Evolutionary conservation across 1,140 invertebrate genomes (phyloP).

Genomic region (Nomia melanderi): DNA sequence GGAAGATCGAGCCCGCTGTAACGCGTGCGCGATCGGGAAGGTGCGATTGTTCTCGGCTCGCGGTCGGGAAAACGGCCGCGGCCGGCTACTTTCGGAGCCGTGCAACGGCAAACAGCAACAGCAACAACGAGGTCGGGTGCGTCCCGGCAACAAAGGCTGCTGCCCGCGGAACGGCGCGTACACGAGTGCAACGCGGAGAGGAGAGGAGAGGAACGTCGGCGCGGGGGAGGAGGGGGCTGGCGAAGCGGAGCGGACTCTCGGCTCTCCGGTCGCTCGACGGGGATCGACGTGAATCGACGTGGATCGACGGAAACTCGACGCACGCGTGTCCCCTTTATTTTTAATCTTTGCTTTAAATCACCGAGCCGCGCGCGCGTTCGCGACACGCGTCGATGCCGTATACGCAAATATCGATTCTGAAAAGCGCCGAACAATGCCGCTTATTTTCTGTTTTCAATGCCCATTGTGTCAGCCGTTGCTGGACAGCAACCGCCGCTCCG

Average conservation of each 20-base stretch:
- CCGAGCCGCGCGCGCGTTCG: slow-evolving; percentile 53
- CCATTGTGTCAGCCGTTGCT: slow-evolving; percentile 74
- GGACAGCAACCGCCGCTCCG: slow-evolving; percentile 55
- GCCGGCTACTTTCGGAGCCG: slow-evolving; percentile 52
- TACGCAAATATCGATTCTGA: slow-evolving; percentile 81
- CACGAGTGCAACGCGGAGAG: too few species aligned
- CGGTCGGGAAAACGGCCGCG: slow-evolving; percentile 46
- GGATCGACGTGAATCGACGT: slow-evolving; percentile 48
- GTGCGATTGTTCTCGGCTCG: slow-evolving; percentile 58
- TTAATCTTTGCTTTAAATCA: slow-evolving; percentile 77
- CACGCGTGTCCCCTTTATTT: slow-evolving; percentile 73
- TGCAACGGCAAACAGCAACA: slow-evolving; percentile 11
- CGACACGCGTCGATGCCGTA: slow-evolving; percentile 75
- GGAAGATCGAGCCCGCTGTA: not conserved
- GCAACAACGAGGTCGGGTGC: not conserved
- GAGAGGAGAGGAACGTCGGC: too few species aligned
- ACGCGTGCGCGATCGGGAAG: slow-evolving; percentile 37
- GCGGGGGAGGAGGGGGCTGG: too few species aligned
- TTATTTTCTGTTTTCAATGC: slow-evolving; percentile 80
- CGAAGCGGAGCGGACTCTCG: slow-evolving; percentile 5
- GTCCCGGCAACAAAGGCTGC: slow-evolving; percentile 49
- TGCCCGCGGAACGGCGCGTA: too few species aligned
- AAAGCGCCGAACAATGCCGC: slow-evolving; percentile 79
- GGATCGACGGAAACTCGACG: slow-evolving; percentile 56
- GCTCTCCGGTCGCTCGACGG: slow-evolving; percentile 9